Conservation (phyloP, 2,113 vertebrate genomes). For the Chionomys nivalis region DNA sequence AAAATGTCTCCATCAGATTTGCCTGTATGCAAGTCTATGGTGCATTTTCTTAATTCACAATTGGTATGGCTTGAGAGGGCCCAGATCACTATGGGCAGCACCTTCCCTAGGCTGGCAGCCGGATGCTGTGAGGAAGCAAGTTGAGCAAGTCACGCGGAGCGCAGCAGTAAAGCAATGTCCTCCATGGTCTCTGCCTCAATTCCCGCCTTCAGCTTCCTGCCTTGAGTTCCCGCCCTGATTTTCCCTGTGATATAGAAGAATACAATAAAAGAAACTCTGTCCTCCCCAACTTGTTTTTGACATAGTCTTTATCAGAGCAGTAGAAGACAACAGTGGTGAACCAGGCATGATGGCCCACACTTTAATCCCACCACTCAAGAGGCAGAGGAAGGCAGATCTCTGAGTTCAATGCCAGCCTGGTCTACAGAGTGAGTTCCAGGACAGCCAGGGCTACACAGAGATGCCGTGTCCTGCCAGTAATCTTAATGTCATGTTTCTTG, state of each 20-base stretch:
- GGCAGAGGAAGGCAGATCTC: neutral
- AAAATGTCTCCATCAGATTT: neutral
- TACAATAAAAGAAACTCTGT: neutral
- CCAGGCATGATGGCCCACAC: accelerated
- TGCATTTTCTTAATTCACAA: neutral
- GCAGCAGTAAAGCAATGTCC: neutral
- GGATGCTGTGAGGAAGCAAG: neutral
- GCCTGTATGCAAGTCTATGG: neutral
- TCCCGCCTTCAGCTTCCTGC: neutral
- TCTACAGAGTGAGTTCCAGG: neutral
- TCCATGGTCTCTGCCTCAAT: neutral
- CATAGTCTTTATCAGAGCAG: neutral
- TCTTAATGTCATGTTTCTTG: neutral
- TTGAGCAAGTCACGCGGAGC: neutral
- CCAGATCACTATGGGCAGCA: too few relatives aligned
- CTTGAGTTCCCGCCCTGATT: neutral
- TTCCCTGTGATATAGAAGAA: neutral
- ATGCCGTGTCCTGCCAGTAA: neutral
- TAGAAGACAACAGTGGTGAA: neutral
- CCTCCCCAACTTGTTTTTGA: neutral
- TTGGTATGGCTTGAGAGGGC: too few relatives aligned
- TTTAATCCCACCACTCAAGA: neutral
- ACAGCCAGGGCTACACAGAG: neutral
- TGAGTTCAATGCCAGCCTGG: too few relatives aligned
- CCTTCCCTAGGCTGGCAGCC: neutral